Conservation (phyloP, 2,113 vertebrate species). For the Urocitellus parryii region DNA sequence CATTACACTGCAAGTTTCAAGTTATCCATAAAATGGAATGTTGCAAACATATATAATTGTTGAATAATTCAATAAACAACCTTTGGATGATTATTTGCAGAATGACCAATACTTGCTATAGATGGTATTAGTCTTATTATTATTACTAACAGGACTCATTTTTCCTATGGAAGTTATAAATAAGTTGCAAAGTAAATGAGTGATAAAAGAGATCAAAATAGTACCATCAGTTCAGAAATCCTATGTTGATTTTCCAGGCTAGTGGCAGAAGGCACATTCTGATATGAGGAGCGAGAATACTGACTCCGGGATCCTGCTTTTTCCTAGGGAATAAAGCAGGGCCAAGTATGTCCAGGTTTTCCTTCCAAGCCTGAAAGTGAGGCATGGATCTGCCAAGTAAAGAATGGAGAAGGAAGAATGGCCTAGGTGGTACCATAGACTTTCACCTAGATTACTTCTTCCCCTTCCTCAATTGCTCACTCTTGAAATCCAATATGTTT, state of each 20-base stretch:
- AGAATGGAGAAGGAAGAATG: background rate
- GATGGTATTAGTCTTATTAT: too few species aligned
- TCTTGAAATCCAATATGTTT: background rate
- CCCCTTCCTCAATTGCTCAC: background rate
- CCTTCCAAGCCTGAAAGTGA: background rate
- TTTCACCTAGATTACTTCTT: background rate
- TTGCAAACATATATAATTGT: background rate
- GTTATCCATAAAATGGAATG: background rate
- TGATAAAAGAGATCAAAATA: background rate
- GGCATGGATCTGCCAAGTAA: fast-evolving
- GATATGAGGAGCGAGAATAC: background rate
- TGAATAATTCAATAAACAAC: background rate
- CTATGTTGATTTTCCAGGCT: background rate
- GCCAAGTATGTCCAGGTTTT: fast-evolving
- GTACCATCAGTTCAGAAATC: fast-evolving
- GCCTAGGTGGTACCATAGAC: fast-evolving
- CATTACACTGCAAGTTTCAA: background rate
- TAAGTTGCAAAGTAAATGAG: background rate
- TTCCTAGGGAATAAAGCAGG: background rate
- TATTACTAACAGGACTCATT: background rate
- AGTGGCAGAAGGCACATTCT: fast-evolving
- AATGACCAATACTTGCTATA: background rate
- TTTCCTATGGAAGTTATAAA: background rate
- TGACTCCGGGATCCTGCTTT: too few species aligned
- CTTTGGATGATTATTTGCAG: background rate